Evolutionary conservation across 2,797 vertebrate genomes (phyloP).

Genomic region (Petrocephalus schoutedeni): DNA sequence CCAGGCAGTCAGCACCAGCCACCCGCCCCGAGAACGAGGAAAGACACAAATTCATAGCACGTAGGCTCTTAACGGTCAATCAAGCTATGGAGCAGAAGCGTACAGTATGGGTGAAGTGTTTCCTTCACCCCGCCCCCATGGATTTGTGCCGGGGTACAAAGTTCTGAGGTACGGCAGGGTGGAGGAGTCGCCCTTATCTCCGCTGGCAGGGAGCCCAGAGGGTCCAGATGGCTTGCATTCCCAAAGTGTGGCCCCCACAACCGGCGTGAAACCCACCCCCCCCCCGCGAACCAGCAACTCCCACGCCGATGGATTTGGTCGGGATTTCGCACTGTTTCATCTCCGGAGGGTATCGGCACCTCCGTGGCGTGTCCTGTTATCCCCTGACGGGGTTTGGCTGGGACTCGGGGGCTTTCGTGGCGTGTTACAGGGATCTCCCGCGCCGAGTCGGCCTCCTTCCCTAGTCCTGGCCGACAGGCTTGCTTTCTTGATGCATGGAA

Average conservation of each 20-base stretch:
- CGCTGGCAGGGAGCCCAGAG: conserved; percentile 41
- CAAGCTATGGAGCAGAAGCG: conserved; percentile 13
- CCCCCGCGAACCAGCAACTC: neutral
- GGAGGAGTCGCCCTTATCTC: conserved; percentile 41
- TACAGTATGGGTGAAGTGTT: conserved; percentile 18
- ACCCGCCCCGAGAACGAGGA: neutral
- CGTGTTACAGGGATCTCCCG: conserved; percentile 39
- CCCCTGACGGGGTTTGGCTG: conserved; percentile 13
- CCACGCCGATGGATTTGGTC: neutral
- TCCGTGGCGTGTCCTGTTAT: neutral
- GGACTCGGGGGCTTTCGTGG: conserved; percentile 44
- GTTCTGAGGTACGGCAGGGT: conserved; percentile 26
- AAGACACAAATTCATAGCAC: neutral
- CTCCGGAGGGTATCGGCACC: conserved; percentile 24
- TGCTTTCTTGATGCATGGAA: neutral
- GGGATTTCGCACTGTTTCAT: conserved; percentile 37
- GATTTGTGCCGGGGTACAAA: conserved; percentile 15
- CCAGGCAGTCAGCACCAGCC: neutral
- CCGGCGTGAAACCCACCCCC: neutral
- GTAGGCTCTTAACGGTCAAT: neutral
- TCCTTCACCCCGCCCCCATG: neutral
- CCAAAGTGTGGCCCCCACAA: conserved; percentile 34
- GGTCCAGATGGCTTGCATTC: conserved; percentile 48
- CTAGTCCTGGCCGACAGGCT: conserved; percentile 32
- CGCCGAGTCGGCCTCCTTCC: conserved; percentile 31